Base-by-base conservation (phyloP, 2,113 vertebrate genomes). In the Mesocricetus auratus region DNA sequence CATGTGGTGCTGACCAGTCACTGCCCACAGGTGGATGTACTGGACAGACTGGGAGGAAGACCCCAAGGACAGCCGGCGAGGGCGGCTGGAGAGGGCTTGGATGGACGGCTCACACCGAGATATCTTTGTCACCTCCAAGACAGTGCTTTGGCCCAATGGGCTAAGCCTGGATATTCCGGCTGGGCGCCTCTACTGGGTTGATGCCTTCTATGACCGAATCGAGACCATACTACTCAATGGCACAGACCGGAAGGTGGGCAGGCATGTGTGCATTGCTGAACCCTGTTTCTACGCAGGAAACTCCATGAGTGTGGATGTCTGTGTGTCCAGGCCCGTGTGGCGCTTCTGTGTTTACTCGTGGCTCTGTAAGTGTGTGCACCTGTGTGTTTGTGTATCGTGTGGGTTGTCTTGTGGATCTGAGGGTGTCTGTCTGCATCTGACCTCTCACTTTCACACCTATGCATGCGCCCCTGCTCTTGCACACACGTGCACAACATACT, bases 31-130 rank as follows among this genome's bases (percentile, higher is more conserved):
- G 93, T 99, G 99, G 99, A 99, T 99, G 99, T 99, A 99, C 98
- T 99, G 99, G 99, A 99, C 99, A 0, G 99, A 99, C 98, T 99
- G 99, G 99, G 99, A 99, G 96, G 99, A 99, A 94, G 99, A 99
- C 97, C 99, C 99, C 17, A 99, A 99, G 82, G 99, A 99, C 83
- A 99, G 99, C 98, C 99, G 99, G 97, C 99, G 99, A 93, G 99
- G 99, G 53, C 99, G 99, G 98, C 99, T 99, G 0, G 99, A 99
- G 97, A 99, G 99, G 95, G 99, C 99, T 15, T 99, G 99, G 99
- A 99, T 99, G 99, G 99, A 99, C 0, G 99, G 99, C 17, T 99
- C 99, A 45, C 99, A 99, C 96, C 98, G 99, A 50, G 99, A 99
- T 79, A 89, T 99, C 97, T 99, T 99, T 96, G 98, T 99, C 97